Conservation (phyloP, 2,113 vertebrate species). For the Anseranas semipalmata region DNA sequence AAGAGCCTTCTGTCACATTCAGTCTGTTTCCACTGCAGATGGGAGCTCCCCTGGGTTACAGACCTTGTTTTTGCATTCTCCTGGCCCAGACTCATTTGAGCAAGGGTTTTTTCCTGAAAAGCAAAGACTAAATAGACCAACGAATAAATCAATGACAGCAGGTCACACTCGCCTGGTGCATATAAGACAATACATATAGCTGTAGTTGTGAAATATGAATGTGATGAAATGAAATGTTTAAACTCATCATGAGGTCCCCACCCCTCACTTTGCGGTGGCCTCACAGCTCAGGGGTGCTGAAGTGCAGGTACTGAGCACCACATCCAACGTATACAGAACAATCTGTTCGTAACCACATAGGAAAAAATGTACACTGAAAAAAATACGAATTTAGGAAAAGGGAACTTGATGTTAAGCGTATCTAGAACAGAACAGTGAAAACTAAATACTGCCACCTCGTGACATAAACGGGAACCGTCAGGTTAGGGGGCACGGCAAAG, state of each 20-base stretch:
- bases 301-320: background rate
- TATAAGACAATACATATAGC: background rate
- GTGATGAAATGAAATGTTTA: background rate
- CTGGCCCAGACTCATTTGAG: background rate
- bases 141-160: background rate
- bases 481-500: fast-evolving
- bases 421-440: background rate
- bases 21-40: background rate
- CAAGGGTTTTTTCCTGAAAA: background rate
- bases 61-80: fast-evolving
- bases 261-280: fast-evolving
- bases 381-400: background rate
- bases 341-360: background rate
- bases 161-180: background rate
- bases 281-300: background rate
- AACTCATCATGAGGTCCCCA: background rate
- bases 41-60: background rate
- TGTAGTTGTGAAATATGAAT: background rate
- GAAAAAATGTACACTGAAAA: background rate
- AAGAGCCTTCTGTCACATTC: background rate
- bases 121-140: background rate
- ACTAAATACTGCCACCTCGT: background rate
- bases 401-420: fast-evolving
- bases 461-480: fast-evolving
- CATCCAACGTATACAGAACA: fast-evolving